These are phyloP conservation scores for Gorsachius goisagi DNA, from an alignment of 2,113 vertebrate species.

Conservation along the genomic window DNA sequence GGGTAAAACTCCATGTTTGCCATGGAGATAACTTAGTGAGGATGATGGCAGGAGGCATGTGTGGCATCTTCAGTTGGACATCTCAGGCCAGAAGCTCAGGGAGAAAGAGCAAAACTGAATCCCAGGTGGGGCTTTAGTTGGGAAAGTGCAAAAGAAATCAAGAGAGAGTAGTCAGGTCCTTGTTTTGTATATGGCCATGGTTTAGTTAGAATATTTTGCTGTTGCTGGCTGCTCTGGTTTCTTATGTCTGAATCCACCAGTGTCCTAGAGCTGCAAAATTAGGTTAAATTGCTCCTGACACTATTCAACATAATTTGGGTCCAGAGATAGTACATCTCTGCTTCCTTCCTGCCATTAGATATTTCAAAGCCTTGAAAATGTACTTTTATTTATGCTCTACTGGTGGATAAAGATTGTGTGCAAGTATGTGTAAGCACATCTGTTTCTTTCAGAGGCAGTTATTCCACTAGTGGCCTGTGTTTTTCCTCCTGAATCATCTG, in stretches of 20 bases:
- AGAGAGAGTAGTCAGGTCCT: background rate
- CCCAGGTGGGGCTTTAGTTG: background rate
- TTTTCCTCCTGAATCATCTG: background rate
- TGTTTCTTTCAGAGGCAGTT: background rate
- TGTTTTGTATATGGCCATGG: background rate
- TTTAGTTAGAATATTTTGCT: background rate
- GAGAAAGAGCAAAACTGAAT: background rate
- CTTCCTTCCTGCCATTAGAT: background rate
- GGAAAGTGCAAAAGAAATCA: background rate
- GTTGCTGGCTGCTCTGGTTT: background rate
- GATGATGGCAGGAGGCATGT: background rate
- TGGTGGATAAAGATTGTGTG: background rate
- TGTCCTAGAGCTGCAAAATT: background rate
- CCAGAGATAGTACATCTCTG: background rate
- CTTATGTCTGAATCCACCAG: background rate
- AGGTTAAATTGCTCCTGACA: background rate
- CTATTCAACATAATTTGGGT: background rate
- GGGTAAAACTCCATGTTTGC: background rate
- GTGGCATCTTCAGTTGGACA: background rate
- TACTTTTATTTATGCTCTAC: background rate
- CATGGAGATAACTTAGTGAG: background rate
- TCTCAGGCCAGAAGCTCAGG: background rate
- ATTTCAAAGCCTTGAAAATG: background rate
- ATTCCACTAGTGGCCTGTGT: background rate
- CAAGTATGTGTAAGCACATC: background rate